Evolutionary conservation across 2,797 vertebrate species (phyloP).

Genomic region (Neoniphon sammara): DNA sequence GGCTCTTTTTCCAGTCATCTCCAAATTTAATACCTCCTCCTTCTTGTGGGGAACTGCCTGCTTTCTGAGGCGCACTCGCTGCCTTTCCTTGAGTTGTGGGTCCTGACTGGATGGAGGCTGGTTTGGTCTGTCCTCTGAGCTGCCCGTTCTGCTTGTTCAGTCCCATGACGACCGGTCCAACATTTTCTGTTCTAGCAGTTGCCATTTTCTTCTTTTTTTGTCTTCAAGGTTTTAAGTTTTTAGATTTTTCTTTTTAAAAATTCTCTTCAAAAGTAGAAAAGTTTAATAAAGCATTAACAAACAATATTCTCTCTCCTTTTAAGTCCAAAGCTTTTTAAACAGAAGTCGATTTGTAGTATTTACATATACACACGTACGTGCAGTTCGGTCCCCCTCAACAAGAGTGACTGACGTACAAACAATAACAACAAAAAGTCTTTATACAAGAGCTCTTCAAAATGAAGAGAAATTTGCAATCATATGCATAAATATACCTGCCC

Average conservation of each 20-base stretch:
- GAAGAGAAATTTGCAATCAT: conserved; percentile 86
- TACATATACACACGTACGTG: conserved; percentile 81
- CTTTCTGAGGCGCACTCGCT: conserved; percentile 69
- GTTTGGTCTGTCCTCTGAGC: conserved; percentile 82
- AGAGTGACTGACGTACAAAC: conserved; percentile 79
- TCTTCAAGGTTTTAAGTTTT: conserved; percentile 65
- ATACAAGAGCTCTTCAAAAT: conserved; percentile 85
- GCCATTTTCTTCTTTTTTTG: conserved; percentile 75
- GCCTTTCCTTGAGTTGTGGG: conserved; percentile 74
- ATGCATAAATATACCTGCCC: conserved; percentile 82
- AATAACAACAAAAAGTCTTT: conserved; percentile 61
- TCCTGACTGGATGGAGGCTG: conserved; percentile 72
- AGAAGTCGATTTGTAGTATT: conserved; percentile 77
- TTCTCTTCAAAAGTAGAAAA: conserved; percentile 80
- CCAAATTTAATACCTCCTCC: conserved; percentile 84
- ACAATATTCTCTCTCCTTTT: conserved; percentile 76
- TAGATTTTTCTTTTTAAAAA: conserved; percentile 72
- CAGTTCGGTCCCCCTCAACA: conserved; percentile 80
- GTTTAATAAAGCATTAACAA: conserved; percentile 82
- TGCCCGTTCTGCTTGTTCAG: conserved; percentile 86
- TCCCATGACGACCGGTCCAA: conserved; percentile 80
- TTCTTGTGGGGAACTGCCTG: conserved; percentile 71
- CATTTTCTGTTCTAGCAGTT: conserved; percentile 81
- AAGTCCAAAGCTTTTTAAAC: conserved; percentile 74
- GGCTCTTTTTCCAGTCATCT: conserved; percentile 86